A percentile compares a stretch with the other conserved stretches of the same genome.
Evolutionary conservation across 2,888 invertebrate species (phyloP).

Genomic region (Nymphalis urticae): DNA sequence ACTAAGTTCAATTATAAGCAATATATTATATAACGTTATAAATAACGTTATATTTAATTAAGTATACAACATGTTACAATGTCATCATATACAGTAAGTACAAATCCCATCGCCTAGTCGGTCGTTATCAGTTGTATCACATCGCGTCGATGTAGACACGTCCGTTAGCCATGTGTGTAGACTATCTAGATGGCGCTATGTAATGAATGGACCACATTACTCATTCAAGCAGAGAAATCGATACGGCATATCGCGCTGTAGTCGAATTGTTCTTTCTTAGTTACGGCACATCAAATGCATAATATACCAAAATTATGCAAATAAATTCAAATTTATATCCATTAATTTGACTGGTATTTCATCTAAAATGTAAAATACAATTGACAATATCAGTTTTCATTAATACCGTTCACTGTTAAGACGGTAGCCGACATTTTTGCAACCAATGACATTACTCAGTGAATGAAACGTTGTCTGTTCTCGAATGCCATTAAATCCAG

Average conservation of each 20-base stretch:
- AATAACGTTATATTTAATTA: not conserved
- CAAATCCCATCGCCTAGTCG: slow-evolving; percentile 12
- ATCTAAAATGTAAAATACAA: not conserved
- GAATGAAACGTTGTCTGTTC: slow-evolving; percentile 32
- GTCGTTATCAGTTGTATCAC: slow-evolving; percentile 31
- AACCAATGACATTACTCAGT: slow-evolving; percentile 25
- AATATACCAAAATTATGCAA: not conserved
- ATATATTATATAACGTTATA: too few species aligned
- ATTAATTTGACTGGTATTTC: too few species aligned
- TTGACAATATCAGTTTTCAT: too few species aligned
- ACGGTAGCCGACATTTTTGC: slow-evolving; percentile 19
- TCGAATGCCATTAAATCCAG: slow-evolving; percentile 28
- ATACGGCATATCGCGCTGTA: slow-evolving; percentile 14
- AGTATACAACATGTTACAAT: not conserved
- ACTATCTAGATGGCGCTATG: slow-evolving; percentile 27
- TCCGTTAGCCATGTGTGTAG: slow-evolving; percentile 25
- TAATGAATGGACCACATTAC: slow-evolving; percentile 31
- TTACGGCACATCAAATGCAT: not conserved
- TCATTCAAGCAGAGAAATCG: slow-evolving; percentile 31
- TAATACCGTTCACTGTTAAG: too few species aligned
- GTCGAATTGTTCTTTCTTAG: not conserved
- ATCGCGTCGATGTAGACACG: slow-evolving; percentile 25
- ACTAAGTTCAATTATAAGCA: too few species aligned
- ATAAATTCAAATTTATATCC: too few species aligned
- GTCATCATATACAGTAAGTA: not conserved